Conservation (phyloP, 2,888 invertebrate genomes). For the Glyphotaelius pellucidus region DNA sequence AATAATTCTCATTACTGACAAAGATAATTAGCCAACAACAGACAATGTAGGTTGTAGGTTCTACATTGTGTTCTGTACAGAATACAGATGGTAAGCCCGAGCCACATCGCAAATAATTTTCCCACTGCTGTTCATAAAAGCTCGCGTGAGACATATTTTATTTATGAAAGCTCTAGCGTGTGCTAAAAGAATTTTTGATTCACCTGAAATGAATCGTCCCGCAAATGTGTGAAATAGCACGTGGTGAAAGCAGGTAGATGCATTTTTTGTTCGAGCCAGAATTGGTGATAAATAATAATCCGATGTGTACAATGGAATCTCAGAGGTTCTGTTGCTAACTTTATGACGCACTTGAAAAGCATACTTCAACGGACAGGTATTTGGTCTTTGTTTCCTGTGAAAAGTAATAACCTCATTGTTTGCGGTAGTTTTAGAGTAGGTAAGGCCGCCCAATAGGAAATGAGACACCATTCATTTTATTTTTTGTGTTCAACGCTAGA, state of each 20-base stretch:
- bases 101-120: neutral
- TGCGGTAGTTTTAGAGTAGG: neutral
- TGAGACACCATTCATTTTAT: neutral
- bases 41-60: neutral
- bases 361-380: neutral
- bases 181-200: constrained; percentile 37
- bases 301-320: neutral
- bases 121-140: constrained; percentile 19
- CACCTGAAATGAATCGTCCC: constrained; percentile 19
- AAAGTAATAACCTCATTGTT: constrained; percentile 2
- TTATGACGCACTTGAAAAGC: neutral
- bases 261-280: neutral
- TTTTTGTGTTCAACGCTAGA: neutral
- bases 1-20: neutral
- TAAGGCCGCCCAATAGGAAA: neutral
- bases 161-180: constrained; percentile 20
- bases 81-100: neutral
- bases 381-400: neutral
- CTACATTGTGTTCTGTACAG: neutral
- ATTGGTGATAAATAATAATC: neutral
- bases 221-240: constrained; percentile 14
- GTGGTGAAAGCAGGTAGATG: neutral
- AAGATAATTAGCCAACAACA: neutral
- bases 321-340: neutral
- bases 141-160: constrained; percentile 11